Conservation (phyloP, 2,888 invertebrate genomes). For the Pyrocoelia pectoralis region DNA sequence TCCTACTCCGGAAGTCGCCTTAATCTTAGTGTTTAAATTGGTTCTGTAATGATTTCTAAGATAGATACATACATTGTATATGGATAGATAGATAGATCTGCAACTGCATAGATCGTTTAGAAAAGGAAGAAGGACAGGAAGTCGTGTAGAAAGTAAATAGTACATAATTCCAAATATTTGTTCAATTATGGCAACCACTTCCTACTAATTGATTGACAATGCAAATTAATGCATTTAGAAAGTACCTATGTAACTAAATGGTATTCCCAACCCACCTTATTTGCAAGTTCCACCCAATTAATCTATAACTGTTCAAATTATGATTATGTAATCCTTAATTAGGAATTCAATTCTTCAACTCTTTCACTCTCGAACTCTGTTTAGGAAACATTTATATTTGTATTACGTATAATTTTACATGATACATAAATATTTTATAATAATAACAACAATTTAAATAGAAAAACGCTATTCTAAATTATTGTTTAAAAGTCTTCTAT, state of each 20-base stretch:
- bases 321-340: no score
- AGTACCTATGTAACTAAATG: not conserved
- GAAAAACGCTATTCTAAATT: conserved; percentile 29
- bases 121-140: not conserved
- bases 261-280: not conserved
- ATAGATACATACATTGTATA: no score
- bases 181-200: not conserved
- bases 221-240: not conserved
- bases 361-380: not conserved
- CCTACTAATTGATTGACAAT: not conserved
- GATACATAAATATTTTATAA: conserved; percentile 24
- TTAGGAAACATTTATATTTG: conserved; percentile 16
- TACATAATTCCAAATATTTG: not conserved
- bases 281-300: not conserved
- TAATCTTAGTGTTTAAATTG: no score
- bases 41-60: no score
- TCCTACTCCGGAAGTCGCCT: no score
- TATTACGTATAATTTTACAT: conserved; percentile 22
- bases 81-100: no score
- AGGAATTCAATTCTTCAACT: not conserved
- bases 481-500: conserved; percentile 24
- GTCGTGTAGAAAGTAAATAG: not conserved
- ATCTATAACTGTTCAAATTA: no score
- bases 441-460: conserved; percentile 26
- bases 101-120: no score